Base-by-base conservation (phyloP, 1,140 invertebrate species). In the Drosophila arizonae region DNA sequence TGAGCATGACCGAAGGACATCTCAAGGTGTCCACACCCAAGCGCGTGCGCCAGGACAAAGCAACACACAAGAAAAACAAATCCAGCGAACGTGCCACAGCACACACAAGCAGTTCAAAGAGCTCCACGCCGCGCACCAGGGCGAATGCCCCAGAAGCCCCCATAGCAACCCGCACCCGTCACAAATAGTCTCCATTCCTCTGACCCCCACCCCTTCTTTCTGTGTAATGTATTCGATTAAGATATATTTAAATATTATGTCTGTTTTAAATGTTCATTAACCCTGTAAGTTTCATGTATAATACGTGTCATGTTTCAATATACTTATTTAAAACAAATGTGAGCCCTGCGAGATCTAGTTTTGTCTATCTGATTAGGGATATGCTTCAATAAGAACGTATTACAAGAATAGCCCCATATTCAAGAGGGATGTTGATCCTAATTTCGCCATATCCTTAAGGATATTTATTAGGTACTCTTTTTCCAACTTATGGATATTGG, bases 1-100 rank as follows among this genome's bases (percentile, higher is more conserved):
- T 87, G 46, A 87, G 80, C 43, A 55, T 81, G 36, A 87, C 71
- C 41, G 82, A 72, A n/a, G 68, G 62, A 1, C 64, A 86, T 15
- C 50, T 54, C 2, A 85, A 73, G 17, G 17, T 63, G 33, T 66
- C 82, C 17, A 87, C 81, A 4, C 82, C 81, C 3, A 86, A 86
- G 72, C 78, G 81, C 3, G n/a, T 76, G 33, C 77, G 72, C 4
- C 33, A 66, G 30, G 55, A 72, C 8, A 56, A 26, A 21, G 3
- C 26, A 17, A 9, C 24, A 17, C 43, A 6, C 17, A 48, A 48
- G 1, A 41, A 26, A 28, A n/a, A 24, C 41, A 17, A 9, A 2
- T 3, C 48, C 54, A 43, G 28, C 46, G 43, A 41, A 13, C 13
- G 11, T 36, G 48, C 43, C 36, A 17, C 58, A 46, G 57, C 41